Base-by-base conservation (phyloP, 2,113 vertebrate genomes). In the Phodopus roborovskii region DNA sequence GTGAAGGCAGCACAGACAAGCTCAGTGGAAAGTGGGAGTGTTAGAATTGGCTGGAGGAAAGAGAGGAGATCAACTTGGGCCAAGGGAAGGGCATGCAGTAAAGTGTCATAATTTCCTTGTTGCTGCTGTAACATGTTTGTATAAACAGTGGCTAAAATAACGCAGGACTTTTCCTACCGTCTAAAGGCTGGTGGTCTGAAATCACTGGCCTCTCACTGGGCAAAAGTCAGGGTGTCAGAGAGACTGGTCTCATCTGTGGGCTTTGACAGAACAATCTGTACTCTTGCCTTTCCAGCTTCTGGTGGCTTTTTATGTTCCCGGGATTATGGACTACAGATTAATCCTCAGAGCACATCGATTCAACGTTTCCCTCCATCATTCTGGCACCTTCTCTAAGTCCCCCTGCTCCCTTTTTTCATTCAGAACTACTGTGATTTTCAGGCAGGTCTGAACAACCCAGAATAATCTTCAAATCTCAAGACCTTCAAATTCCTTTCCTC, bases 161-260 rank as follows among this genome's bases (percentile, higher is more conserved):
- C 19, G 66, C 92, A 73, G 53, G 68, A 91, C 79, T 94, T 85
- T 94, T 77, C 39, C 56, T 39, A 88, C 2, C 83, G 50, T 81
- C 84, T 88, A 60, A 81, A 78, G 56, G 3, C 53, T 77, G 79
- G 91, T 96, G 60, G 50, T 92, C 77, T 78, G 62, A 96, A 91
- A 45, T 81, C 83, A 53, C 50, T 53, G 50, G 50, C 71, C 30
- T 83, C 74, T 93, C 62, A 30, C 11, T 64, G n/a, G 56, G 48
- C 22, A 70, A 64, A 84, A 66, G 78, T 94, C 64, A 93, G 77
- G 36, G 88, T 91, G 50, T 88, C 1, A 3, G 36, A 26, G 66
- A 58, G 50, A 10, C 81, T 64, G 13, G 62, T 30, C 87, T 30
- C 33, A 84, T 39, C 77, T 26, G 8, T 60, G 64, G 84, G 36